phyloP scores from a whole-genome alignment of 2,797 vertebrate genomes.

The Microtus californicus region DNA sequence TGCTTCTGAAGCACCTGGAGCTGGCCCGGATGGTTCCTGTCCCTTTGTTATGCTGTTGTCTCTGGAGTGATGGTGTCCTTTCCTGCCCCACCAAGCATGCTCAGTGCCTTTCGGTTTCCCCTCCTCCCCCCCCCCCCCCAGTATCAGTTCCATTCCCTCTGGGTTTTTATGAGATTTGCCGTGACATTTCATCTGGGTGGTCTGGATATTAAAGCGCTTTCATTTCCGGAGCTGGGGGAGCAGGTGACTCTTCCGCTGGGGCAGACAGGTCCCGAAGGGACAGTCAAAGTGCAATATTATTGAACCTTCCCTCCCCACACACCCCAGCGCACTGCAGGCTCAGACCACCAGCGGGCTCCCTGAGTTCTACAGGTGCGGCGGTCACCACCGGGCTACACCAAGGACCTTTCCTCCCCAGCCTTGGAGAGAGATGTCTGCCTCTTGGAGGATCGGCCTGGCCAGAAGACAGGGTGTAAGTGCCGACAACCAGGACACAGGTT shows the following conservation, averaged over 20 bases:
- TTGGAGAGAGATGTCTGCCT: background rate
- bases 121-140: constrained; percentile 33
- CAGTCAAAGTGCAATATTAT: constrained; percentile 77
- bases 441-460: constrained; percentile 30
- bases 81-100: constrained; percentile 80
- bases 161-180: constrained; percentile 84
- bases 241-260: constrained; percentile 73
- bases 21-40: constrained; percentile 75
- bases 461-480: constrained; percentile 72
- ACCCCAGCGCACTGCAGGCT: background rate
- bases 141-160: constrained; percentile 72
- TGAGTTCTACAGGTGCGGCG: background rate
- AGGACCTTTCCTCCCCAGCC: constrained; percentile 39
- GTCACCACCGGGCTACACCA: background rate
- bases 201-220: constrained; percentile 84
- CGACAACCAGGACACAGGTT: constrained; percentile 50
- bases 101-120: constrained; percentile 82
- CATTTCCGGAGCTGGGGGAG: constrained; percentile 75
- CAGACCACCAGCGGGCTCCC: background rate
- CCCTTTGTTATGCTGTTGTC: constrained; percentile 71
- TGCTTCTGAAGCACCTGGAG: constrained; percentile 78
- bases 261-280: constrained; percentile 64
- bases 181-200: constrained; percentile 89
- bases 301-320: constrained; percentile 56
- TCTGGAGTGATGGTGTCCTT: constrained; percentile 80